Base-by-base conservation (phyloP, 2,888 invertebrate species). In the Tiliacea aurago region DNA sequence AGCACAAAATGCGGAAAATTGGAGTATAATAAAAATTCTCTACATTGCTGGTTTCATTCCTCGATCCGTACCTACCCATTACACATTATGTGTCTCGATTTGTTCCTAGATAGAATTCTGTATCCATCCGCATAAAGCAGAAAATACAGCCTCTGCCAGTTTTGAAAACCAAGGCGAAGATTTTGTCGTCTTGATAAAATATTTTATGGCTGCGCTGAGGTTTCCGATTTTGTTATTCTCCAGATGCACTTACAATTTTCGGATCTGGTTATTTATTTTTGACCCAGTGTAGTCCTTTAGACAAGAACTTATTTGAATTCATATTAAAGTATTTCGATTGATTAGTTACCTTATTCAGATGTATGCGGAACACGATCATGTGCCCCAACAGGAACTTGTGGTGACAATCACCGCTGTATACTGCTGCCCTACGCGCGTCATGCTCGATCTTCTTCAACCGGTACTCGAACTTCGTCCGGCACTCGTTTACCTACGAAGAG, bases 331-430 rank as follows among this genome's bases (percentile, higher is more conserved):
- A 51, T 51, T 51, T 51, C n/a, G n/a, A 23, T 28, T 28, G 53
- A 53, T 23, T 28, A 55, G 10, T 45, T 86, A 95, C 96, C 95
- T 95, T 96, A 61, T 95, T 95, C 0, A 96, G 91, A 80, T 96
- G 96, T 92, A 96, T 96, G 15, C 94, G 85, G 83, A 94, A 93
- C 0, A 96, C 96, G 10, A 96, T 91, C 95, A 95, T 94, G 79
- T 95, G 95, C 0, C 95, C 96, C 33, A 94, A 84, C n/a, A 95
- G 84, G 88, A 93, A 96, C 88, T 95, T 96, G 84, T 96, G 95
- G 33, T 96, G 95, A 78, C 93, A 94, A 77, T 94, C 95, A 0
- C 92, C 93, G 80, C 92, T 94, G 90, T 94, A 95, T 73, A 84
- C 90, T 65, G 95, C 96, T 0, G 92, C 90, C 0, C 88, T 90